phyloP scores from a whole-genome alignment of 2,113 vertebrate species.

The Numenius arquata region DNA sequence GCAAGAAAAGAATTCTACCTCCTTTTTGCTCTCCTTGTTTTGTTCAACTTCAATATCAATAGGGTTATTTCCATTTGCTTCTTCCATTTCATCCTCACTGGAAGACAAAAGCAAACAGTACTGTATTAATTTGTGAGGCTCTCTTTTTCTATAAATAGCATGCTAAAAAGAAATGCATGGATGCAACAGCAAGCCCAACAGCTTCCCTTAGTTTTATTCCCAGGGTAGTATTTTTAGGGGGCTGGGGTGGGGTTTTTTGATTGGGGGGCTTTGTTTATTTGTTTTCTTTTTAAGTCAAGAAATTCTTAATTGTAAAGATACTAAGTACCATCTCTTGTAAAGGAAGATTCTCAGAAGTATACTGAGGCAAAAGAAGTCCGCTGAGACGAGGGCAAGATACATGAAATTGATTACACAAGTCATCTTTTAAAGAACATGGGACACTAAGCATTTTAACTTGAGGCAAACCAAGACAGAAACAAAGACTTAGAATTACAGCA shows the following conservation, averaged over 20 bases:
- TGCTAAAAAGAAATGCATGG: not conserved
- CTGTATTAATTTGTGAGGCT: not conserved
- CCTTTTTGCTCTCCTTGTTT: slow-evolving; percentile 90
- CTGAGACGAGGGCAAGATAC: not conserved
- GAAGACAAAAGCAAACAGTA: slow-evolving; percentile 65
- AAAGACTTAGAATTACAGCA: not conserved
- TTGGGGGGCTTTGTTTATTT: not conserved
- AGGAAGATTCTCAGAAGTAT: not conserved
- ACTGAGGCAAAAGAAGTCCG: not conserved
- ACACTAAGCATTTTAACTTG: not conserved
- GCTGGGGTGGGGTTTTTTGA: not conserved
- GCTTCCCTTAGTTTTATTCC: not conserved
- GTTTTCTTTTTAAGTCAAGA: not conserved
- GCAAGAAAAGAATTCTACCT: slow-evolving; percentile 73
- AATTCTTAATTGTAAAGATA: not conserved
- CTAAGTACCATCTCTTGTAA: not conserved
- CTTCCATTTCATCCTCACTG: slow-evolving; percentile 91
- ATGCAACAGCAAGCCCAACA: not conserved
- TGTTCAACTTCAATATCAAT: slow-evolving; percentile 82
- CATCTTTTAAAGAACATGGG: not conserved
- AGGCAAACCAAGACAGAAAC: not conserved
- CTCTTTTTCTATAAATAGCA: not conserved
- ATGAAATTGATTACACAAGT: not conserved
- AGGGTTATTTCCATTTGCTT: slow-evolving; percentile 76
- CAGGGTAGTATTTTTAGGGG: not conserved